phyloP scores from a whole-genome alignment of 2,113 vertebrate genomes.

The Opisthocomus hoazin region DNA sequence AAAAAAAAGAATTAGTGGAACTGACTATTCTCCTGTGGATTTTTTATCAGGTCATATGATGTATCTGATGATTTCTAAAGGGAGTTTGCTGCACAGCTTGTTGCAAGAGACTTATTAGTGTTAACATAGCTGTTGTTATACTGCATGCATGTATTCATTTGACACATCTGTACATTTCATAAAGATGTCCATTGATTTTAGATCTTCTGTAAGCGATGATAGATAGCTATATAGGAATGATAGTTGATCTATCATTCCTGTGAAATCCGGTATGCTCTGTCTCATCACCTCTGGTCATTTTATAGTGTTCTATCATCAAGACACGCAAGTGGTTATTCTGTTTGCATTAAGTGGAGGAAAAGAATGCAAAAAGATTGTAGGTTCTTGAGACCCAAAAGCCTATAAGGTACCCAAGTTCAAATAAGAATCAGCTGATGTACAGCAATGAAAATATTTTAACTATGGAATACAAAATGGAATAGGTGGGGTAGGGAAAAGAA shows the following conservation, averaged over 20 bases:
- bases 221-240: too few species aligned
- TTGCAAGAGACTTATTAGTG: background rate
- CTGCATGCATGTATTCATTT: background rate
- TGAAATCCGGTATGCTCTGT: background rate
- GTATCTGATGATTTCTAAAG: background rate
- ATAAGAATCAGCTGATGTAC: background rate
- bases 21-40: background rate
- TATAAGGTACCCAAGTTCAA: background rate
- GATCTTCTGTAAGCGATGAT: background rate
- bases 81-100: background rate
- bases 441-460: background rate
- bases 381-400: background rate
- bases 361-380: background rate
- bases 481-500: background rate
- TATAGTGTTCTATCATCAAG: background rate
- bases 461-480: background rate
- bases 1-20: background rate
- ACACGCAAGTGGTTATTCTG: background rate
- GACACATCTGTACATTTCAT: background rate
- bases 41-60: background rate
- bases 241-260: background rate
- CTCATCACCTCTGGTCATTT: background rate
- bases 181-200: background rate
- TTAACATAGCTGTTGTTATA: background rate
- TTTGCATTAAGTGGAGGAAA: background rate